A percentile compares a stretch with the other conserved stretches of the same genome.
phyloP scores from a whole-genome alignment of 2,888 invertebrate genomes.

The Corbicula japonica region DNA sequence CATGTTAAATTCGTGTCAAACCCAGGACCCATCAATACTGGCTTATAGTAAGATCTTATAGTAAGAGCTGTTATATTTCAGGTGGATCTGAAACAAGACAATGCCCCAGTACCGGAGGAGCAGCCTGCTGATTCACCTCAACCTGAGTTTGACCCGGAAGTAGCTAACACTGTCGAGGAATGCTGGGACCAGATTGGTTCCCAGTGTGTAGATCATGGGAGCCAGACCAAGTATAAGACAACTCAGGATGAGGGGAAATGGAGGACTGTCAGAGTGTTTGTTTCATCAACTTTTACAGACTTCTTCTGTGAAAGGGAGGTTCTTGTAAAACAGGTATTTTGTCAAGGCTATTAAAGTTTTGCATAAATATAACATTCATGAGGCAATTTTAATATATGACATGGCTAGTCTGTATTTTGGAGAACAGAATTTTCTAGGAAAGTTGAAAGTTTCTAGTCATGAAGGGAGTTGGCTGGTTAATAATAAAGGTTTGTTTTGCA shows the following conservation, averaged over 20 bases:
- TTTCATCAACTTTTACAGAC: constrained; percentile 86
- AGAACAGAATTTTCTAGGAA: no score
- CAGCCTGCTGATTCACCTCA: neutral
- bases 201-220: constrained; percentile 54
- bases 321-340: constrained; percentile 84
- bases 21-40: no score
- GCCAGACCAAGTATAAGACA: neutral
- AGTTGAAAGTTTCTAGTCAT: no score
- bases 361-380: no score
- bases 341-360: no score
- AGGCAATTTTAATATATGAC: no score
- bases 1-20: no score
- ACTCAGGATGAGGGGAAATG: constrained; percentile 69
- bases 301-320: constrained; percentile 85
- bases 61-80: no score
- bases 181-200: constrained; percentile 66
- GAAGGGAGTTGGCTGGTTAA: no score
- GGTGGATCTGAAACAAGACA: constrained; percentile 28
- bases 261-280: constrained; percentile 84
- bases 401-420: no score
- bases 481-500: no score
- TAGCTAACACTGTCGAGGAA: constrained; percentile 42
- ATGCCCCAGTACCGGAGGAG: neutral
- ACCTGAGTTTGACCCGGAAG: constrained; percentile 49
- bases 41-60: no score